Percentiles rank a stretch among this genome's conserved stretches.
phyloP scores from a whole-genome alignment of 2,797 vertebrate species.

The Bradypodion pumilum region DNA sequence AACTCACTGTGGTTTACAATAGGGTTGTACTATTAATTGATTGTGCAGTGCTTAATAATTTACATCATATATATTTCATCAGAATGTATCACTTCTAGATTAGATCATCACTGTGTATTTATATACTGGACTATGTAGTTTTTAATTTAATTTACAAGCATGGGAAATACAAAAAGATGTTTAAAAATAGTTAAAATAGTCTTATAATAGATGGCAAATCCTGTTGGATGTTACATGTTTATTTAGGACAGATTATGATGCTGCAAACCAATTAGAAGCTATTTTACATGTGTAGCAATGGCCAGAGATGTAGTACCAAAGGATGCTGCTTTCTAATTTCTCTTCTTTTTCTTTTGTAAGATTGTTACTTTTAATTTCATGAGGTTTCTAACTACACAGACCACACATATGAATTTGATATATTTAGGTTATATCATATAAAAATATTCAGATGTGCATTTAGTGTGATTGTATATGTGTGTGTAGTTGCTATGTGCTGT shows the following conservation, averaged over 20 bases:
- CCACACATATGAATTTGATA: slow-evolving; percentile 52
- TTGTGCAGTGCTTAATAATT: neutral
- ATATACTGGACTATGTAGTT: neutral
- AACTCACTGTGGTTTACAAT: neutral
- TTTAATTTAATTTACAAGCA: neutral
- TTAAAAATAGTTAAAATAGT: neutral
- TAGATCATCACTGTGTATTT: neutral
- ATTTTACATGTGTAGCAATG: neutral
- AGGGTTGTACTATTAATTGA: neutral
- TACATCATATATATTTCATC: neutral
- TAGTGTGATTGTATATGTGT: neutral
- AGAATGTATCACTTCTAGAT: neutral
- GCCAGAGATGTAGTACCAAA: neutral
- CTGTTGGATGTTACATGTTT: neutral
- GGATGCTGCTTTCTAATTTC: slow-evolving; percentile 34
- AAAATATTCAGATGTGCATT: slow-evolving; percentile 60
- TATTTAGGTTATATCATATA: slow-evolving; percentile 55
- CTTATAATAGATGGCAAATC: neutral
- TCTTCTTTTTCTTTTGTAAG: slow-evolving; percentile 45
- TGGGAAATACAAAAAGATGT: neutral
- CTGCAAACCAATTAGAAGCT: neutral
- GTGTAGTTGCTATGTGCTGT: no score
- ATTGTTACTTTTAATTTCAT: slow-evolving; percentile 15
- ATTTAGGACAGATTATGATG: neutral
- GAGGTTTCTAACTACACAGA: slow-evolving; percentile 52